Evolutionary conservation across 2,113 vertebrate species (phyloP).

Genomic region (Sinocyclocheilus rhinocerous): DNA sequence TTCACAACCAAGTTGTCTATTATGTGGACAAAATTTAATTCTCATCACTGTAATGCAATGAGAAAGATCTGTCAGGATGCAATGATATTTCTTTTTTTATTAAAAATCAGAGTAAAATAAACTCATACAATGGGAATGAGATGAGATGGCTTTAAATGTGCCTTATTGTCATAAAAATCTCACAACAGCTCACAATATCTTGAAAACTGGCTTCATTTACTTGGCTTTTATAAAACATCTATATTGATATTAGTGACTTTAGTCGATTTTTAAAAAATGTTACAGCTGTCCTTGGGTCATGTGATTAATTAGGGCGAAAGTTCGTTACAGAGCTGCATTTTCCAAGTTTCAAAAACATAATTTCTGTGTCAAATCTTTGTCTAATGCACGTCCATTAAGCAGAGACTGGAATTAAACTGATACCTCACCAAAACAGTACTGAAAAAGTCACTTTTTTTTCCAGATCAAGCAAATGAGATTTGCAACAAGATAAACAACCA

Average conservation of each 20-base stretch:
- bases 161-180: not conserved
- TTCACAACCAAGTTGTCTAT: not conserved
- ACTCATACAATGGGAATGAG: not conserved
- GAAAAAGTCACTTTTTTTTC: not conserved
- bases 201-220: not conserved
- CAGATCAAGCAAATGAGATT: not conserved
- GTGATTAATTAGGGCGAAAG: not conserved
- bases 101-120: not conserved
- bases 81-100: not conserved
- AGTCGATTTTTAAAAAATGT: not conserved
- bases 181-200: not conserved
- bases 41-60: not conserved
- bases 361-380: not conserved
- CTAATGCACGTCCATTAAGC: not conserved
- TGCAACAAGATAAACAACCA: conserved; percentile 1
- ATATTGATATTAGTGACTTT: not conserved
- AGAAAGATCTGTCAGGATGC: not conserved
- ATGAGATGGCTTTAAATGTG: not conserved
- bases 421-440: not conserved
- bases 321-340: not conserved
- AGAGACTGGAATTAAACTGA: not conserved
- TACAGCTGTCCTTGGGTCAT: not conserved
- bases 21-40: not conserved
- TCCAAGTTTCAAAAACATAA: not conserved
- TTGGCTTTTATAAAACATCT: not conserved